Percentiles rank a stretch among this genome's conserved stretches.
Conservation (phyloP, 2,113 vertebrate species). For the Caracal caracal region DNA sequence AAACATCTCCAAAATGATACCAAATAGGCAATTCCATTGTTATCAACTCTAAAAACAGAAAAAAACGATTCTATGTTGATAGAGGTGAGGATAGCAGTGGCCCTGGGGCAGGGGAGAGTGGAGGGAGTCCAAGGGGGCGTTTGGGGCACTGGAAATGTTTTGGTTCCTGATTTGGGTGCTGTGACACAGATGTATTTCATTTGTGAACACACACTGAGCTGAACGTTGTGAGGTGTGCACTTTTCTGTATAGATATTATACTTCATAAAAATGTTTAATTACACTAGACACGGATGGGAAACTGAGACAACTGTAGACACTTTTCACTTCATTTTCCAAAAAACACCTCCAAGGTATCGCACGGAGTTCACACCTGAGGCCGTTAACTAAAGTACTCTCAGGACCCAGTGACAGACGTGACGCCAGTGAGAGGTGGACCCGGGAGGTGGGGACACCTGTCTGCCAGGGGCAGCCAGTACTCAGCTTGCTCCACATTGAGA, state of each 20-base stretch:
- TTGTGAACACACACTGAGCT: neutral
- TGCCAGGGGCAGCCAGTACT: rapidly evolving
- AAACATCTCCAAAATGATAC: neutral
- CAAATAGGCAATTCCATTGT: neutral
- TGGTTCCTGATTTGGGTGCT: neutral
- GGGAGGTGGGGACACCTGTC: neutral
- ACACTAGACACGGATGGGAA: neutral
- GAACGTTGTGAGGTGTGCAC: neutral
- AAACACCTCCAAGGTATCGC: neutral
- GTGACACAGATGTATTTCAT: neutral
- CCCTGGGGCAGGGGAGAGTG: neutral
- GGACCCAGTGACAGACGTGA: neutral
- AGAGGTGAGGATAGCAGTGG: neutral
- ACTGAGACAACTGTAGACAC: too few relatives aligned
- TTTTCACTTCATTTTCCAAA: neutral
- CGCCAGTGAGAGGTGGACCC: neutral
- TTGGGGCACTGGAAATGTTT: neutral
- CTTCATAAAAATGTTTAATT: neutral
- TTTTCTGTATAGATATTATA: neutral
- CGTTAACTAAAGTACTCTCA: neutral
- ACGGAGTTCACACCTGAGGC: too few relatives aligned
- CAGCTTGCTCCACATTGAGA: too few relatives aligned
- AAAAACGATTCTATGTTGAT: neutral
- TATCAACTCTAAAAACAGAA: neutral
- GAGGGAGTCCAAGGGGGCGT: neutral